Percentiles rank a stretch among this genome's conserved stretches.
These are phyloP conservation scores for Macrobrachium rosenbergii DNA, from an alignment of 1,140 invertebrate genomes.

Conservation along the genomic window DNA sequence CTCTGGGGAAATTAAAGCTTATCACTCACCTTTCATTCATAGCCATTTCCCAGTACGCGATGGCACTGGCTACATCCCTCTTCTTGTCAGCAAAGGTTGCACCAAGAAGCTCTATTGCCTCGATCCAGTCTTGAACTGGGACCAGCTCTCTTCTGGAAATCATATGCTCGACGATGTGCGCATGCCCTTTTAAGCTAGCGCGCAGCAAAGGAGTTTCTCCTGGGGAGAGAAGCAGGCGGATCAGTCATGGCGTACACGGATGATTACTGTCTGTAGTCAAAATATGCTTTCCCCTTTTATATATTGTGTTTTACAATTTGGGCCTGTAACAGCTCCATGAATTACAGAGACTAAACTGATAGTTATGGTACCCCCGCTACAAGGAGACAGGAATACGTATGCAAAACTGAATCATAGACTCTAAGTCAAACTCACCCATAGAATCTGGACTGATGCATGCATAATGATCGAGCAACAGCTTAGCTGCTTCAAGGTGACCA, in stretches of 20 bases:
- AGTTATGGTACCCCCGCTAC: too few relatives aligned
- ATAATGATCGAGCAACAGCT: constrained; percentile 87
- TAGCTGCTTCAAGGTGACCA: constrained; percentile 91
- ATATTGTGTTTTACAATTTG: too few relatives aligned
- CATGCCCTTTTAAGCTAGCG: constrained; percentile 91
- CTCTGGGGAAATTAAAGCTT: neutral
- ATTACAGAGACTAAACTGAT: too few relatives aligned
- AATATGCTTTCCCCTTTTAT: too few relatives aligned
- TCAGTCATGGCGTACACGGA: too few relatives aligned
- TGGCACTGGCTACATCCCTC: constrained; percentile 90
- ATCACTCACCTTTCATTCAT: constrained; percentile 82
- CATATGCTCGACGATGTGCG: constrained; percentile 92
- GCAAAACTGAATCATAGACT: neutral
- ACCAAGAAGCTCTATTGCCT: constrained; percentile 92
- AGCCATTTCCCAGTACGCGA: constrained; percentile 89
- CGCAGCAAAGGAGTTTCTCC: constrained; percentile 94
- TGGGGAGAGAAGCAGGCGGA: constrained; percentile 67
- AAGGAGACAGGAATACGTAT: too few relatives aligned
- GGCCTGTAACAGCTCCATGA: too few relatives aligned
- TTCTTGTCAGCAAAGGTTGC: constrained; percentile 97
- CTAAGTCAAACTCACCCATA: constrained; percentile 77
- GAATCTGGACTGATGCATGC: constrained; percentile 95
- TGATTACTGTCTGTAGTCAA: too few relatives aligned
- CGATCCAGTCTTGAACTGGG: constrained; percentile 83
- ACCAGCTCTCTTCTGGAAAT: constrained; percentile 80